phyloP scores from a whole-genome alignment of 2,888 invertebrate genomes.

The Crematogaster levior region DNA sequence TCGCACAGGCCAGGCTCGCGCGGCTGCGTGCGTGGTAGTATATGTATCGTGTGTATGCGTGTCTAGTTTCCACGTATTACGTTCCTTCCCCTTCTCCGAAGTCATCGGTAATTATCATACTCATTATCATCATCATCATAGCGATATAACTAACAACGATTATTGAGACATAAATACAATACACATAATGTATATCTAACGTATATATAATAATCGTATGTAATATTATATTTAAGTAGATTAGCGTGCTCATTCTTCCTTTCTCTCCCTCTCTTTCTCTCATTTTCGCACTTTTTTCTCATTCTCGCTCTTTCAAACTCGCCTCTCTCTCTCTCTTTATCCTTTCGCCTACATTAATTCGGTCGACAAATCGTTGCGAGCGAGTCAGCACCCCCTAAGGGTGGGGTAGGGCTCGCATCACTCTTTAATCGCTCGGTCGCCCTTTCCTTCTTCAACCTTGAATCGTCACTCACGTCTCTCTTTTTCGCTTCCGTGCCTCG shows the following conservation, averaged over 20 bases:
- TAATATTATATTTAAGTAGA: slow-evolving; percentile 81
- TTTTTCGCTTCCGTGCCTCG: slow-evolving; percentile 7
- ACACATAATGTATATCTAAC: slow-evolving; percentile 83
- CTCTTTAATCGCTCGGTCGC: slow-evolving; percentile 27
- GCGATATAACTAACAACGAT: slow-evolving; percentile 84
- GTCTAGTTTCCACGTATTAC: slow-evolving; percentile 23
- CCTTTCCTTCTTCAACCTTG: background rate
- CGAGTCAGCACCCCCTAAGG: slow-evolving; percentile 60
- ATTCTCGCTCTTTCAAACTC: slow-evolving; percentile 39
- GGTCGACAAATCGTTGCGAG: slow-evolving; percentile 63
- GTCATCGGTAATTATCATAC: slow-evolving; percentile 57
- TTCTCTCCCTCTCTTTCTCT: slow-evolving; percentile 46
- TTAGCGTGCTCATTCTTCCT: slow-evolving; percentile 73
- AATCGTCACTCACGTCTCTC: background rate
- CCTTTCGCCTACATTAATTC: slow-evolving; percentile 30
- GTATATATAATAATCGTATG: slow-evolving; percentile 79
- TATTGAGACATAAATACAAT: slow-evolving; percentile 84
- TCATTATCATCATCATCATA: slow-evolving; percentile 72
- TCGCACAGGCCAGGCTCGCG: slow-evolving; percentile 17
- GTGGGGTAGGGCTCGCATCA: slow-evolving; percentile 74
- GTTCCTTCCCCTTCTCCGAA: slow-evolving; percentile 34
- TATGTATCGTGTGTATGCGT: slow-evolving; percentile 21
- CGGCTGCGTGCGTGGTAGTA: background rate
- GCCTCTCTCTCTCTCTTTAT: slow-evolving; percentile 19
- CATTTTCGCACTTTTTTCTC: slow-evolving; percentile 43